These are phyloP conservation scores for Chroicocephalus ridibundus DNA, from an alignment of 2,113 vertebrate genomes.

Conservation along the genomic window DNA sequence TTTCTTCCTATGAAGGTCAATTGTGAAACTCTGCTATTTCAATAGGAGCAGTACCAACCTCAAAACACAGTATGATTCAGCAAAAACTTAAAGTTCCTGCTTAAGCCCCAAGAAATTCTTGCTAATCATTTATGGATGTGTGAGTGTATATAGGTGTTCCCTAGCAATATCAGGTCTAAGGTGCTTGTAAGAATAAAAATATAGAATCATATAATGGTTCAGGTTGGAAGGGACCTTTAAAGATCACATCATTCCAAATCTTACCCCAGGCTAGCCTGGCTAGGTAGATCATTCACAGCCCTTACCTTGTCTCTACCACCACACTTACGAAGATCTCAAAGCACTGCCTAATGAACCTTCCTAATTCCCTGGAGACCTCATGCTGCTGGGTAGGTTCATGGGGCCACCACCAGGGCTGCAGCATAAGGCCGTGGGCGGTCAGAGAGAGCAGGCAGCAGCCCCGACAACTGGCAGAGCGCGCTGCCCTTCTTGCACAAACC, in stretches of 20 bases:
- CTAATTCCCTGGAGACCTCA: background rate
- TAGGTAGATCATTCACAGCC: background rate
- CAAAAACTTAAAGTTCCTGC: background rate
- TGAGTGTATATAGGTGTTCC: background rate
- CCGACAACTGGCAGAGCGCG: rapidly evolving
- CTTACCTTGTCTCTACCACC: background rate
- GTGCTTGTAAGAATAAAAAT: background rate
- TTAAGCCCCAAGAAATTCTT: background rate
- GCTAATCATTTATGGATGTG: background rate
- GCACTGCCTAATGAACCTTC: background rate
- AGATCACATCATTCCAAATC: background rate
- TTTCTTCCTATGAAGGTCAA: background rate
- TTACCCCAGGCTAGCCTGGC: background rate
- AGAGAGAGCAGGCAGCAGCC: background rate
- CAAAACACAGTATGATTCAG: background rate
- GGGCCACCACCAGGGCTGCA: background rate
- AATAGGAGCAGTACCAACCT: background rate
- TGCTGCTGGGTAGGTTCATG: background rate
- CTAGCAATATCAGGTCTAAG: background rate
- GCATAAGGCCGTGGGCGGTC: background rate
- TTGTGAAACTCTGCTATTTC: background rate
- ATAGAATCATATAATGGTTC: background rate
- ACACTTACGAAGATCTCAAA: rapidly evolving
- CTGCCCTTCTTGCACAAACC: background rate
- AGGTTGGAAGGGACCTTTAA: background rate